Evolutionary conservation across 1,140 invertebrate species (phyloP).

Genomic region (Megalonaias nervosa): DNA sequence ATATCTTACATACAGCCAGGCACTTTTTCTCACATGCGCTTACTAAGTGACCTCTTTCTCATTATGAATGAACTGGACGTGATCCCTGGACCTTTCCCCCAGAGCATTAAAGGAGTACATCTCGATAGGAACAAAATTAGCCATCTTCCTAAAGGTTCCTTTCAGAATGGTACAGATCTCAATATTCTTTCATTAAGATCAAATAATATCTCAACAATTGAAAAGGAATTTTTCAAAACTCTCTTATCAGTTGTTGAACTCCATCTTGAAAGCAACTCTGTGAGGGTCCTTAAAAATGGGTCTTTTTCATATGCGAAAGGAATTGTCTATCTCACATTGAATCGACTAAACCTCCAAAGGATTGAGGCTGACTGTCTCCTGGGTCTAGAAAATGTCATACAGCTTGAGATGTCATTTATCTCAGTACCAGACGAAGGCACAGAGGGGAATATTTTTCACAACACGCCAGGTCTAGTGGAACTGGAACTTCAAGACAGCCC

Average conservation of each 20-base stretch:
- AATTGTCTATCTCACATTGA: slow-evolving; percentile 80
- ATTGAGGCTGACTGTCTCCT: slow-evolving; percentile 76
- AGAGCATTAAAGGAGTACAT: slow-evolving; percentile 80
- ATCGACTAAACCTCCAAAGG: slow-evolving; percentile 80
- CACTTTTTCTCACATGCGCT: slow-evolving; percentile 87
- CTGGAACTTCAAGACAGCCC: slow-evolving; percentile 84
- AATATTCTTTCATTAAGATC: slow-evolving; percentile 41
- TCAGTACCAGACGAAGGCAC: slow-evolving; percentile 73
- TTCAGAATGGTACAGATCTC: slow-evolving; percentile 84
- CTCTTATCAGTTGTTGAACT: slow-evolving; percentile 71
- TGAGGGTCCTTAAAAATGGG: slow-evolving; percentile 61
- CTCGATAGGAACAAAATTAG: slow-evolving; percentile 80
- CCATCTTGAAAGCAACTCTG: slow-evolving; percentile 68
- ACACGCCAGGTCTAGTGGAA: slow-evolving; percentile 76
- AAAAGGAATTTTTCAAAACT: slow-evolving; percentile 37
- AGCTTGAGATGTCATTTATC: slow-evolving; percentile 80
- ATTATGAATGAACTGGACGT: slow-evolving; percentile 1
- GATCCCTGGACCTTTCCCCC: slow-evolving; percentile 19
- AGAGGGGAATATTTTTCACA: slow-evolving; percentile 69
- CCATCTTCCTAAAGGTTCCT: slow-evolving; percentile 76
- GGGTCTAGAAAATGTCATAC: slow-evolving; percentile 77
- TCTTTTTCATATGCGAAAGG: slow-evolving; percentile 62
- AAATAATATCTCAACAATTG: slow-evolving; percentile 44
- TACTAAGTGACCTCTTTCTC: background rate
- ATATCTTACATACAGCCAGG: slow-evolving; percentile 86